Evolutionary conservation across 1,140 invertebrate species (phyloP), one percentile per base, ranked within the genome.

Genomic region (Stenopsyche tienmushanensis): DNA sequence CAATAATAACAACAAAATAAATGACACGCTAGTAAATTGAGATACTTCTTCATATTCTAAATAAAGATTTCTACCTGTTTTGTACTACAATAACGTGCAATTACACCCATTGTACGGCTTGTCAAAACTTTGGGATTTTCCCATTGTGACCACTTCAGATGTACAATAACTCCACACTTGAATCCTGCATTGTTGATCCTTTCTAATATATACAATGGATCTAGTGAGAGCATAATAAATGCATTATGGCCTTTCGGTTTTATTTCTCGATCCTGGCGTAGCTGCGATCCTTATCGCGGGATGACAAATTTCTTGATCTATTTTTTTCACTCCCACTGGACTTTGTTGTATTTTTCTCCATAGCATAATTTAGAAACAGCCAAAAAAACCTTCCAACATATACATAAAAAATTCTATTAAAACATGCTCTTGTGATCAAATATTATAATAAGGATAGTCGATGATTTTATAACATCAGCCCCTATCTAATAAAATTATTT

Each of bases 101-200:
- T 66, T 66, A 66, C 58, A 53, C 29, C 17, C 65, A 54, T 66
- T 66, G 57, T 66, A 21, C 20, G 7, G 17, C 21, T 39, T 66
- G 65, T 66, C 65, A 66, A 62, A 66, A 66, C 65, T 66, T 62
- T 66, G 54, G 62, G 57, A 66, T 66, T 66, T 62, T 39, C 24
- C 29, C 41, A 44, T 65, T 65, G 64, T 65, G 45, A 13, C 2
- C 15, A 9, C 17, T 13, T 21, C 24, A 13, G 15, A n/a, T 34
- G 24, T 41, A 63, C 34, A 66, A 66, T 55, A 60, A 62, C 49
- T 66, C 49, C n/a, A 42, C 65, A 66, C 57, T 62, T 41, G 64
- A 65, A 18, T 17, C 50, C 29, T 34, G 3, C 49, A 45, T 41
- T 65, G 54, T 60, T 44, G 57, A 41, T 65, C 54, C 64, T 52